phyloP scores from a whole-genome alignment of 2,797 vertebrate genomes.

The Nyctalus aviator region DNA sequence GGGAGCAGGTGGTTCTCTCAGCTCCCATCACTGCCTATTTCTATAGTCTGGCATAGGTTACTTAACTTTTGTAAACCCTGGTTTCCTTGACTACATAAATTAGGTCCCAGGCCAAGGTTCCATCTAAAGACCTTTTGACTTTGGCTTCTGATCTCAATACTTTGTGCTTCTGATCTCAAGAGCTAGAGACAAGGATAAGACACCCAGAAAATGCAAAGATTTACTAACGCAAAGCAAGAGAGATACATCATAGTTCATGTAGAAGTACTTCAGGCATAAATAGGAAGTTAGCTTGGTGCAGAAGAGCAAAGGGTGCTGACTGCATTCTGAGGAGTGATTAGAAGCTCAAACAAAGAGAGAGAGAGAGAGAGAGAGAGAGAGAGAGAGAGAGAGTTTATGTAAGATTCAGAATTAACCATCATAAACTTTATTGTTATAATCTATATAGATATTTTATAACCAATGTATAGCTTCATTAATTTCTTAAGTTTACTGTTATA shows the following conservation, averaged over 20 bases:
- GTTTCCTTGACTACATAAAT: not conserved
- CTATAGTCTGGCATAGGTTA: not conserved
- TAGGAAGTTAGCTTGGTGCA: not conserved
- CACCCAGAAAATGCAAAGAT: not conserved
- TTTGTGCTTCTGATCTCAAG: slow-evolving; percentile 20
- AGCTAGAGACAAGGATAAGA: not conserved
- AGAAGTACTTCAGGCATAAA: not conserved
- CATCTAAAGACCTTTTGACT: not conserved
- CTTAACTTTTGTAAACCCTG: not conserved
- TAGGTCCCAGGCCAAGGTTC: not conserved
- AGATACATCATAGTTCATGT: not conserved
- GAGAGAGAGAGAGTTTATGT: too few species aligned
- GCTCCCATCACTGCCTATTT: not conserved
- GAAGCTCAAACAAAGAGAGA: not conserved
- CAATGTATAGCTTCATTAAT: not conserved
- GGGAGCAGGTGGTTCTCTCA: not conserved
- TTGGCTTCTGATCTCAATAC: not conserved
- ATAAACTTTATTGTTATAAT: not conserved
- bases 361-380: too few species aligned
- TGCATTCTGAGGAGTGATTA: not conserved
- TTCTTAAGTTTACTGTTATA: not conserved
- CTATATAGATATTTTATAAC: not conserved
- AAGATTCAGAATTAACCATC: not conserved
- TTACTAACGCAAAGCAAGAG: slow-evolving; percentile 1
- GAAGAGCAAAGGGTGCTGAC: not conserved